These are phyloP conservation scores for Gallinago solitaria DNA, from an alignment of 2,797 vertebrate genomes.

Conservation along the genomic window DNA sequence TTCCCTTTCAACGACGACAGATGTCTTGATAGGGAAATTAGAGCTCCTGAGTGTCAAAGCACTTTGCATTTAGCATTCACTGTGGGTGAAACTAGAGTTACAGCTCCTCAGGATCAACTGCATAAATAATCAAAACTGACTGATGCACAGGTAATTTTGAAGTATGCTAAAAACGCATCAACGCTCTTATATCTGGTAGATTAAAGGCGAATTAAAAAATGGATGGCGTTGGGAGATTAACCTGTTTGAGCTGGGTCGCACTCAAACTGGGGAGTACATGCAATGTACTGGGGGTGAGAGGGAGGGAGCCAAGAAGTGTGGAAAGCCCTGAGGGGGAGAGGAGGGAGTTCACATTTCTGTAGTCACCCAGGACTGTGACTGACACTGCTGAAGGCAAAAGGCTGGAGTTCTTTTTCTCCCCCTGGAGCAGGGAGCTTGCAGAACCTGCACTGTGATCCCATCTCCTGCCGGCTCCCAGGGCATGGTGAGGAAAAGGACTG, in stretches of 20 bases:
- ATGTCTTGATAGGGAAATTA: slow-evolving; percentile 28
- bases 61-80: slow-evolving; percentile 13
- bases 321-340: neutral
- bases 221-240: neutral
- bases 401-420: neutral
- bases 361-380: neutral
- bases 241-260: neutral
- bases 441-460: neutral
- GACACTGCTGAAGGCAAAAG: neutral
- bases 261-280: neutral
- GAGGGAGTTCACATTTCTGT: neutral
- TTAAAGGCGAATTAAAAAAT: neutral
- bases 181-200: neutral
- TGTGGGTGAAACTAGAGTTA: neutral
- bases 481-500: neutral
- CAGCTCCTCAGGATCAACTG: neutral
- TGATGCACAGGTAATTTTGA: neutral
- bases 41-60: neutral
- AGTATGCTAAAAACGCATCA: neutral
- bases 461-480: neutral
- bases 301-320: neutral
- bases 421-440: neutral
- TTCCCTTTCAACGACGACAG: neutral
- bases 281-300: neutral
- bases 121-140: slow-evolving; percentile 14